Evolutionary conservation across 2,888 invertebrate species (phyloP).

Genomic region (Poecilobothrus nobilitatus): DNA sequence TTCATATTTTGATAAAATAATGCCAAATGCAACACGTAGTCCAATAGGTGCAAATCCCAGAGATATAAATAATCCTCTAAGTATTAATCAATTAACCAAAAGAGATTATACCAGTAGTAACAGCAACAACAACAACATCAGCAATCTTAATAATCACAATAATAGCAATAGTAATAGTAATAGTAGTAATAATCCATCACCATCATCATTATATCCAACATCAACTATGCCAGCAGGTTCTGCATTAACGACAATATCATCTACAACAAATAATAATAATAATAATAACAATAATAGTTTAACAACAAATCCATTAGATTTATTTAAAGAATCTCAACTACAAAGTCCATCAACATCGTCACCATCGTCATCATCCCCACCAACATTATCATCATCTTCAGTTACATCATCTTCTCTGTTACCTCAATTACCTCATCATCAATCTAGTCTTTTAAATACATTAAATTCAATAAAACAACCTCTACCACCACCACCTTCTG

Average conservation of each 20-base stretch:
- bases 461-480: slow-evolving; percentile 1
- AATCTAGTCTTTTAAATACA: background rate
- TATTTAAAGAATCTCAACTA: slow-evolving; percentile 1
- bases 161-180: background rate
- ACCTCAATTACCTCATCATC: background rate
- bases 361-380: background rate
- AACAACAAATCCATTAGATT: background rate
- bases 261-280: slow-evolving; percentile 18
- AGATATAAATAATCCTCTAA: slow-evolving; percentile 76
- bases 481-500: background rate
- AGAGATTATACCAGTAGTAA: slow-evolving; percentile 35
- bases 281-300: background rate
- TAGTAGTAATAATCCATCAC: slow-evolving; percentile 12
- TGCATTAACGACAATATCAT: slow-evolving; percentile 21
- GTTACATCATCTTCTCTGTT: background rate
- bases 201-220: slow-evolving; percentile 14
- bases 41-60: slow-evolving; percentile 87
- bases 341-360: background rate
- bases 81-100: slow-evolving; percentile 78
- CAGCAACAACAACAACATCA: background rate
- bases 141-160: background rate
- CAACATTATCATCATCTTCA: background rate
- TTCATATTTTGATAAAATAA: slow-evolving; percentile 30
- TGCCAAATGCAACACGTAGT: slow-evolving; percentile 46
- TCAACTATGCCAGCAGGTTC: slow-evolving; percentile 13